Conservation (phyloP, 2,113 vertebrate genomes). For the Muntiacus muntjak region DNA sequence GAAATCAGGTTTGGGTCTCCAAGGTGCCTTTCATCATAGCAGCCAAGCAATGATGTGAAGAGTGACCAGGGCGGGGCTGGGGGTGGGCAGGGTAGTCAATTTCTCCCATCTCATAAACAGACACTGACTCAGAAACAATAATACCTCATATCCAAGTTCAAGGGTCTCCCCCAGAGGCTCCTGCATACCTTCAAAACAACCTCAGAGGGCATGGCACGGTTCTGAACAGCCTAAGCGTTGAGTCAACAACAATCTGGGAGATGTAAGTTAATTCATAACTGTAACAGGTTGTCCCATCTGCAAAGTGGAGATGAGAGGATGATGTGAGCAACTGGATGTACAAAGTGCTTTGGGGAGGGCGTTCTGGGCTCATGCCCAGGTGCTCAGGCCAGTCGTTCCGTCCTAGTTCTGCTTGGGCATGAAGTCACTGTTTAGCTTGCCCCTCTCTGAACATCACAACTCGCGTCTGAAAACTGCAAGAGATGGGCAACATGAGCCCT, state of each 20-base stretch:
- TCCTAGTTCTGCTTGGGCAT: not conserved
- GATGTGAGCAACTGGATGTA: accelerated
- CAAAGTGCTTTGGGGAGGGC: not conserved
- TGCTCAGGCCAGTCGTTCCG: not conserved
- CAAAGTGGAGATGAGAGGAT: not conserved
- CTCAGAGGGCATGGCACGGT: not conserved
- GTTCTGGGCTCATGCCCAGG: not conserved
- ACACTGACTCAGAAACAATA: not conserved
- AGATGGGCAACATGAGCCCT: not conserved
- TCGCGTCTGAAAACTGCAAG: not conserved
- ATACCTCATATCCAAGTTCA: not conserved
- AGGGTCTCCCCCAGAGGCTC: not conserved
- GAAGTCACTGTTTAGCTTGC: not conserved
- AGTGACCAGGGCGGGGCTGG: not conserved
- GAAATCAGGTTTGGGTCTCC: not conserved
- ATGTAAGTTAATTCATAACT: not conserved
- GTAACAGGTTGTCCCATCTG: not conserved
- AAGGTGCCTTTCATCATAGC: not conserved
- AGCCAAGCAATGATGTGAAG: not conserved
- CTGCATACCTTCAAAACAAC: not conserved
- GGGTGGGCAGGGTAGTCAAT: too few relatives aligned
- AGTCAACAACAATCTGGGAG: not conserved
- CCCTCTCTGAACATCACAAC: not conserved
- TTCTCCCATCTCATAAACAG: not conserved
- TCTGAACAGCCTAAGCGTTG: not conserved